These are phyloP conservation scores for Oceanodroma leucorhoa DNA, from an alignment of 2,797 vertebrate genomes.

Conservation along the genomic window DNA sequence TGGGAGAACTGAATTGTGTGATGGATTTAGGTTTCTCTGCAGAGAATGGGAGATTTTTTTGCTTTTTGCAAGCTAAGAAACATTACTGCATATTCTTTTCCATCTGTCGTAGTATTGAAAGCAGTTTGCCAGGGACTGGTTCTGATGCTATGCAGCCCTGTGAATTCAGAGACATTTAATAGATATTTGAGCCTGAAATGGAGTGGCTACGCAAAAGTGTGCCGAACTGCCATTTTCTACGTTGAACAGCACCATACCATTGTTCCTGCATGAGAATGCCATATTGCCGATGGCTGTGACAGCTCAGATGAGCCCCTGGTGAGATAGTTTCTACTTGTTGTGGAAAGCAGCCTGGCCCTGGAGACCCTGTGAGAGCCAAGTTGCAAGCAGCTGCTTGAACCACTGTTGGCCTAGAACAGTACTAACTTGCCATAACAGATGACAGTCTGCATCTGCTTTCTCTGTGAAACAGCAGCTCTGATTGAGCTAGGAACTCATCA, in stretches of 20 bases:
- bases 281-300: neutral
- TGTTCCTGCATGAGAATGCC: neutral
- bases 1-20: neutral
- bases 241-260: neutral
- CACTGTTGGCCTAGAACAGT: neutral
- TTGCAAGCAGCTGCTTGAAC: neutral
- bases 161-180: neutral
- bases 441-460: neutral
- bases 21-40: neutral
- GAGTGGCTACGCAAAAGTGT: neutral
- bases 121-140: neutral
- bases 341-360: neutral
- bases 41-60: neutral
- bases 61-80: neutral
- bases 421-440: neutral
- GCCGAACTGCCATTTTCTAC: neutral
- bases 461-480: neutral
- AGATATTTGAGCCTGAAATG: neutral
- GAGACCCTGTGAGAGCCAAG: neutral
- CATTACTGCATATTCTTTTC: neutral
- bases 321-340: neutral
- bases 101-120: neutral
- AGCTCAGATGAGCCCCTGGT: neutral
- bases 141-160: neutral
- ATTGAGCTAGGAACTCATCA: neutral